Conservation (phyloP, 1,140 invertebrate genomes). For the Dendroctonus ponderosae region DNA sequence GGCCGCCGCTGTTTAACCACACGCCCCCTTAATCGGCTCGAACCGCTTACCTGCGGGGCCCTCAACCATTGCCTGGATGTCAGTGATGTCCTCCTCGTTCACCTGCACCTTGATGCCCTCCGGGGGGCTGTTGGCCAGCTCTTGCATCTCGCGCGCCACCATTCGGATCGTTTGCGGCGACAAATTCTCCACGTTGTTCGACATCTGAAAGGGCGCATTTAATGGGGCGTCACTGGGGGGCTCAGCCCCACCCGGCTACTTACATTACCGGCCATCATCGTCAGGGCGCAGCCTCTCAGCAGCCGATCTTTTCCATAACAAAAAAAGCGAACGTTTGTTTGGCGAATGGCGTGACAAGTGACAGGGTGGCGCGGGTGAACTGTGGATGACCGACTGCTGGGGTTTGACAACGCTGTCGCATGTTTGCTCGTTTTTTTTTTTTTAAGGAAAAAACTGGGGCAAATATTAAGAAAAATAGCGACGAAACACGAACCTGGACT, state of each 20-base stretch:
- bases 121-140: slow-evolving; percentile 72
- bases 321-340: too few relatives aligned
- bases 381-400: too few relatives aligned
- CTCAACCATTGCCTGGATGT: slow-evolving; percentile 88
- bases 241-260: neutral
- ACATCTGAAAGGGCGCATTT: slow-evolving; percentile 56
- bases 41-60: slow-evolving; percentile 61
- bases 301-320: too few relatives aligned
- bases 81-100: slow-evolving; percentile 89
- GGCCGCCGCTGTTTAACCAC: neutral
- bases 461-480: too few relatives aligned
- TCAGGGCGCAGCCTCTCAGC: too few relatives aligned
- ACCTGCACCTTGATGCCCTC: slow-evolving; percentile 86
- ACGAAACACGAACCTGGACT: too few relatives aligned
- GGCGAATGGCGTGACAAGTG: too few relatives aligned
- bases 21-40: neutral
- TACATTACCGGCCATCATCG: neutral
- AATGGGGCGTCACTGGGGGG: neutral
- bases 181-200: slow-evolving; percentile 91
- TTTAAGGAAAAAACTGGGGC: too few relatives aligned
- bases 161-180: slow-evolving; percentile 88
- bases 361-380: too few relatives aligned
- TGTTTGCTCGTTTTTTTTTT: too few relatives aligned
- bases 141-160: slow-evolving; percentile 80
- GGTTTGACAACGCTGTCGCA: too few relatives aligned